Evolutionary conservation across 2,888 invertebrate genomes (phyloP).

Genomic region (Lottia gigantea): DNA sequence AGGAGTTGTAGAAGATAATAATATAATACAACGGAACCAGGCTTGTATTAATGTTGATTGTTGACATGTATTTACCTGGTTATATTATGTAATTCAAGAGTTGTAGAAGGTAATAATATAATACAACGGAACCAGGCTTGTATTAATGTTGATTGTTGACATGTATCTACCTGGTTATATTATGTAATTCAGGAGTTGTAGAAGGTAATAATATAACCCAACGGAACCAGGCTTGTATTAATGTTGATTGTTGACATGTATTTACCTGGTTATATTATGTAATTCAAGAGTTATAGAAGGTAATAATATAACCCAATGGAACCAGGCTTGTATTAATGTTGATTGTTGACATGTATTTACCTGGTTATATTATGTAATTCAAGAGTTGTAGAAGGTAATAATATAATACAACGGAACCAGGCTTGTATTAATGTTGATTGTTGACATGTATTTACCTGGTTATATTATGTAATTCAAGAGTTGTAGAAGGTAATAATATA

Average conservation of each 20-base stretch:
- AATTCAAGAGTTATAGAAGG: constrained; percentile 36
- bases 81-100: constrained; percentile 33
- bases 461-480: constrained; percentile 33
- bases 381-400: constrained; percentile 35
- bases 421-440: constrained; percentile 39
- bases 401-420: constrained; percentile 49
- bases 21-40: constrained; percentile 49
- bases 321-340: constrained; percentile 47
- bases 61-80: constrained; percentile 31
- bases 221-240: constrained; percentile 53
- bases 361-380: constrained; percentile 35
- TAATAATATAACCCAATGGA: constrained; percentile 41
- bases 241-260: constrained; percentile 15
- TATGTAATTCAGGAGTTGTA: constrained; percentile 33
- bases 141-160: constrained; percentile 33
- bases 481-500: constrained; percentile 36
- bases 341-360: constrained; percentile 19
- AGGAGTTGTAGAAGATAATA: constrained; percentile 35
- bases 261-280: constrained; percentile 34
- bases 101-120: constrained; percentile 36
- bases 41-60: constrained; percentile 39
- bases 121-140: constrained; percentile 52
- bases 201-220: constrained; percentile 40
- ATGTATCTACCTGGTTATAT: constrained; percentile 34
- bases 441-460: constrained; percentile 31